Base-by-base conservation (phyloP, 2,797 vertebrate genomes). In the Nannoperca australis region DNA sequence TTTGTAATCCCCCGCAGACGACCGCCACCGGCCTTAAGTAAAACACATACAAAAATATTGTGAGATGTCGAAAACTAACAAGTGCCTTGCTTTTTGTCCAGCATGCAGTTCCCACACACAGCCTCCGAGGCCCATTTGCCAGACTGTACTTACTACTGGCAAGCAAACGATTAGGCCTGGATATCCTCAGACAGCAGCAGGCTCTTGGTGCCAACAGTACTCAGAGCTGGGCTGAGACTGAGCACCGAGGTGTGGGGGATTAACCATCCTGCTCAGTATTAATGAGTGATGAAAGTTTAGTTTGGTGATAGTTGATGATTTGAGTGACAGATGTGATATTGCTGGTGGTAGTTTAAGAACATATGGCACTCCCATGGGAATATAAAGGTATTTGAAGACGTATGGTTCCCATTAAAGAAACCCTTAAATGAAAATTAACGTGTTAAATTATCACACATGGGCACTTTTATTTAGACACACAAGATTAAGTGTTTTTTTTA, bases 91-190 rank as follows among this genome's bases (percentile, higher is more conserved):
- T 65, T 67, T 47, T 1, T 4, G 40, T 75, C 58, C 79, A 58
- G 34, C 55, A 17, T 24, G 27, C 44, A 49, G 76, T 87, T 91
- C 85, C 71, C 69, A 84, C 79, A 88, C 68, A 61, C 56, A 50
- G 50, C 24, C 49, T 59, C 68, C 24, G 56, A 42, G 69, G 71
- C 34, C 69, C 70, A 76, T 81, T 88, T 82, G 73, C 59, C 81
- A 87, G 87, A 91, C 69, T 77, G 72, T 32, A 84, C 89, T 85
- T 76, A 86, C 79, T 85, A 63, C 59, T 82, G 82, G 81, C 75
- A 78, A 73, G 71, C 64, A 61, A 64, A 78, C 36, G 65, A 81
- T 73, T 15, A 34, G 76, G 74, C 65, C 78, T 90, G 87, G 83
- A 82, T 61, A 75, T 88, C 45, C 53, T 91, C 81, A 83, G 58